These are phyloP conservation scores for Petrolisthes manimaculis DNA, from an alignment of 2,888 invertebrate species.

Conservation along the genomic window DNA sequence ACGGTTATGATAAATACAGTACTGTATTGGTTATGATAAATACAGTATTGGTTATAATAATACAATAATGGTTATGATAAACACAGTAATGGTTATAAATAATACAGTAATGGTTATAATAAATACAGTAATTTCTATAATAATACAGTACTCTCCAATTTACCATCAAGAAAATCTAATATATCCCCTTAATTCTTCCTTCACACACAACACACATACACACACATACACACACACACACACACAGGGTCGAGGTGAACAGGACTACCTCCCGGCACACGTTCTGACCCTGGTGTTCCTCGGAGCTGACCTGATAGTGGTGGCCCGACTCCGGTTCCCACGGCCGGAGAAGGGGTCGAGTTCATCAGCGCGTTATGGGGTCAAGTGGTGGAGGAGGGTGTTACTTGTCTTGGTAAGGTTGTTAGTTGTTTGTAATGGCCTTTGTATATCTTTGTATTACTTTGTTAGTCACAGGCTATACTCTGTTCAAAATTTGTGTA, in stretches of 20 bases:
- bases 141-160: not conserved
- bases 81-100: no score
- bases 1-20: not conserved
- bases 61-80: no score
- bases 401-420: constrained; percentile 81
- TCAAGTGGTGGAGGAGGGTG: constrained; percentile 79
- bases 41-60: no score
- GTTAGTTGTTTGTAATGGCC: not conserved
- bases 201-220: constrained; percentile 69
- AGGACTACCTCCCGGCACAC: constrained; percentile 67
- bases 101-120: no score
- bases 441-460: not conserved
- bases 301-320: constrained; percentile 28
- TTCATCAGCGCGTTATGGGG: constrained; percentile 72
- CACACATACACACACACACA: constrained; percentile 70
- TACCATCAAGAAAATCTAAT: not conserved
- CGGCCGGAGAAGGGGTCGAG: not conserved
- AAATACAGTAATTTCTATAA: no score
- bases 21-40: no score
- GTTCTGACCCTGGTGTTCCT: constrained; percentile 38
- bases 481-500: no score
- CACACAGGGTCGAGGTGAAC: constrained; percentile 42
- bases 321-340: constrained; percentile 22
- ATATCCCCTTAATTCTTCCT: not conserved
- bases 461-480: no score